Conservation (phyloP, 2,888 invertebrate genomes). For the Liodrosophila aerea region DNA sequence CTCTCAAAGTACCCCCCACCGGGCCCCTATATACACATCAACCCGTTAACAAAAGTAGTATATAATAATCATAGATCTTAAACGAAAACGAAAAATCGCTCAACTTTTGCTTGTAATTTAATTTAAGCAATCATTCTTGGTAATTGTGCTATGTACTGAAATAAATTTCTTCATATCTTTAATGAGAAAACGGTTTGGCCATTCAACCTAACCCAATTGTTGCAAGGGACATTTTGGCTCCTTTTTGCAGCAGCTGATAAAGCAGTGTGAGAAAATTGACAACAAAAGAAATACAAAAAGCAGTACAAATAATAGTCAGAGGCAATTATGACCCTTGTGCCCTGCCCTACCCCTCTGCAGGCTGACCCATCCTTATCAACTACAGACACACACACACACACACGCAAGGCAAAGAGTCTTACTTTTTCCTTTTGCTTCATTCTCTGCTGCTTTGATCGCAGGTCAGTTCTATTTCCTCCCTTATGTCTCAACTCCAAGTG, state of each 20-base stretch:
- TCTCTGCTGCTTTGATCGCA: conserved; percentile 70
- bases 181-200: too few species aligned
- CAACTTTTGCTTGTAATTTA: conserved; percentile 38
- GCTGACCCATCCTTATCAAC: too few species aligned
- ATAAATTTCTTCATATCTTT: too few species aligned
- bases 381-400: too few species aligned
- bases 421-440: conserved; percentile 15
- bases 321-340: too few species aligned
- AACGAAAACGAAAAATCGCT: conserved; percentile 11
- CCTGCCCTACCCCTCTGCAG: too few species aligned
- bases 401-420: background rate
- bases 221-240: conserved; percentile 3
- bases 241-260: conserved; percentile 2
- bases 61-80: conserved; percentile 4
- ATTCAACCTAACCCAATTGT: too few species aligned
- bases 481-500: conserved; percentile 21
- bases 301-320: too few species aligned
- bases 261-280: too few species aligned
- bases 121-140: conserved; percentile 30
- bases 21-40: background rate
- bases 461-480: conserved; percentile 67
- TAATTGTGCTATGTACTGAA: conserved; percentile 48
- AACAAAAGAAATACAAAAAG: too few species aligned
- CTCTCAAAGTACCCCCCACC: conserved; percentile 53
- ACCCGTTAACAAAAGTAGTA: conserved; percentile 3